Percentiles rank a stretch among this genome's conserved stretches.
phyloP scores from a whole-genome alignment of 2,888 invertebrate genomes.

The Drosophila seclusa region DNA sequence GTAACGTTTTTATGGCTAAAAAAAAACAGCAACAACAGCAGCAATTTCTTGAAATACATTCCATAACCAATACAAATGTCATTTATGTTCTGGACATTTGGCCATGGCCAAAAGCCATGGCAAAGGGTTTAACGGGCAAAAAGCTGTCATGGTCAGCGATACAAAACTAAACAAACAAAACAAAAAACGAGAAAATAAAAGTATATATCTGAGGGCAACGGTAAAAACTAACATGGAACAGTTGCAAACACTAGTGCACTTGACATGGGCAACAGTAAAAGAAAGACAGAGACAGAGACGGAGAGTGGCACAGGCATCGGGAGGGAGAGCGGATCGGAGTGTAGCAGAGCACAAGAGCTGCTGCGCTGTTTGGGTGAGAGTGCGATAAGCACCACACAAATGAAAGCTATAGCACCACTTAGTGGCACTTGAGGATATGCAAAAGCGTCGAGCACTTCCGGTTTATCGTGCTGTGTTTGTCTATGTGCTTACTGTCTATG shows the following conservation, averaged over 20 bases:
- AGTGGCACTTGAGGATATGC: constrained; percentile 79
- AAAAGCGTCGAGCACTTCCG: constrained; percentile 75
- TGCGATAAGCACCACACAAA: constrained; percentile 73
- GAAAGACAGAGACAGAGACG: neutral
- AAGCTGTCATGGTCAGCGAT: constrained; percentile 76
- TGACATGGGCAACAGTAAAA: constrained; percentile 37
- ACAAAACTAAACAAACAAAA: constrained; percentile 34
- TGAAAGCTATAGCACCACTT: constrained; percentile 76
- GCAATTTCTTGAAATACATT: constrained; percentile 67
- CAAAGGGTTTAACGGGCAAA: constrained; percentile 34
- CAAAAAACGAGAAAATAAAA: constrained; percentile 3
- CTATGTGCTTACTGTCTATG: neutral
- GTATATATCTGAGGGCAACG: constrained; percentile 7
- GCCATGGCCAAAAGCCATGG: constrained; percentile 18
- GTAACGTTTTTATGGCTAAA: constrained; percentile 67
- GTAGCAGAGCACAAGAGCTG: constrained; percentile 1
- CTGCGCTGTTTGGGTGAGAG: constrained; percentile 47
- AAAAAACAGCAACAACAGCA: constrained; percentile 47
- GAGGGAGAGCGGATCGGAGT: neutral
- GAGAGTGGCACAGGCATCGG: neutral
- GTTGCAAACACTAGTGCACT: constrained; percentile 60
- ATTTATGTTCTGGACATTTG: constrained; percentile 76
- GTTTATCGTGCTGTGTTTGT: constrained; percentile 49
- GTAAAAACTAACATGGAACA: constrained; percentile 37
- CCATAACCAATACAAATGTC: constrained; percentile 78